These are phyloP conservation scores for Collichthys lucidus DNA, from an alignment of 2,113 vertebrate genomes.

Conservation along the genomic window DNA sequence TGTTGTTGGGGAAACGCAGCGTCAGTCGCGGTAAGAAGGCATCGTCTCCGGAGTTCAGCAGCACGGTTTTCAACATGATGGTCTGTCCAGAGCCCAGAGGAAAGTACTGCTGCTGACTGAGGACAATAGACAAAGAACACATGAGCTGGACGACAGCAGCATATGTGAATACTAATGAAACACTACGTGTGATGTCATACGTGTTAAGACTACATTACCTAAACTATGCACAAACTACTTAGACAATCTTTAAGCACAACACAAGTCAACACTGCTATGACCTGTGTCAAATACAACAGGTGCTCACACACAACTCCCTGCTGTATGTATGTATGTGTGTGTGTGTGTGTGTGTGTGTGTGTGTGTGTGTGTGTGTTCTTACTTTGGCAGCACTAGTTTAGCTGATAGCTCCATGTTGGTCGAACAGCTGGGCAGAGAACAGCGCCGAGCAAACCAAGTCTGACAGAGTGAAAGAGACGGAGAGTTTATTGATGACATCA, in stretches of 20 bases:
- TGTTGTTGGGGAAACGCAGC: conserved; percentile 86
- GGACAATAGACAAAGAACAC: conserved; percentile 2
- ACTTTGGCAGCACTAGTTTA: conserved; percentile 88
- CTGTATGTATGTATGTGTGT: conserved; percentile 27
- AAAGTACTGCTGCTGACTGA: conserved; percentile 86
- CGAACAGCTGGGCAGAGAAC: conserved; percentile 90
- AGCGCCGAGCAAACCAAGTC: conserved; percentile 93
- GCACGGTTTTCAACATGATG: conserved; percentile 85
- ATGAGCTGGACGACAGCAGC: no score
- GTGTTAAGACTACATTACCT: no score
- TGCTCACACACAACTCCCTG: neutral
- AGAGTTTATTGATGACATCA: neutral
- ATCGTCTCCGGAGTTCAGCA: conserved; percentile 91
- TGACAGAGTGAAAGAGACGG: conserved; percentile 66
- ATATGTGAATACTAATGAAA: no score
- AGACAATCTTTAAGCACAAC: neutral
- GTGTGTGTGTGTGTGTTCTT: conserved; percentile 79
- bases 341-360: conserved; percentile 14
- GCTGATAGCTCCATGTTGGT: conserved; percentile 92
- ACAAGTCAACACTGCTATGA: neutral
- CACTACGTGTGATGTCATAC: no score
- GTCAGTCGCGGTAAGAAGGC: conserved; percentile 89
- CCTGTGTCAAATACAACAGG: neutral
- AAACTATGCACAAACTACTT: neutral
- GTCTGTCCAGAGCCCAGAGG: conserved; percentile 88